Conservation (phyloP, 2,888 invertebrate species). For the Oscheius sp. region DNA sequence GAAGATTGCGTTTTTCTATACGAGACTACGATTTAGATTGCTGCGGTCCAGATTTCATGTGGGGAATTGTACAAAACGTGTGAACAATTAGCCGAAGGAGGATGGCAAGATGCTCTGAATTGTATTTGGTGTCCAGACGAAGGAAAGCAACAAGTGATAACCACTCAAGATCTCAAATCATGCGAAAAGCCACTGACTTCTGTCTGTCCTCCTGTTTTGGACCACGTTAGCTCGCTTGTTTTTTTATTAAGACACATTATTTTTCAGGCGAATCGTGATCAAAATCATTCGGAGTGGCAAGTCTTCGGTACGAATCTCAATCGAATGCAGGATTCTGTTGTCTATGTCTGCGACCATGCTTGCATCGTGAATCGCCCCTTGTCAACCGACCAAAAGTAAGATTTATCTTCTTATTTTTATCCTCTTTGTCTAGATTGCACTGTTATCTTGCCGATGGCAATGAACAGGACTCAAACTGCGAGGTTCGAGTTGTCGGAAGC, state of each 20-base stretch:
- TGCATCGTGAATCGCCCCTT: constrained; percentile 7
- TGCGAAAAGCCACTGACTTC: constrained; percentile 41
- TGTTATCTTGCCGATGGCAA: constrained; percentile 4
- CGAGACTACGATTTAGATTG: constrained; percentile 34
- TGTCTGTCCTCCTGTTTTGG: constrained; percentile 41
- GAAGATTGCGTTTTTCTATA: not conserved
- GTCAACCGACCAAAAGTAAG: constrained; percentile 24
- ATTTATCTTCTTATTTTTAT: not conserved
- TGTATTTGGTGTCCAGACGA: constrained; percentile 58
- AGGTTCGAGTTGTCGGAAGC: constrained; percentile 14
- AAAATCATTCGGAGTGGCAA: constrained; percentile 27
- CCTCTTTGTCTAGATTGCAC: not conserved
- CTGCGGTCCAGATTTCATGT: constrained; percentile 41
- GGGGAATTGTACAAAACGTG: constrained; percentile 52
- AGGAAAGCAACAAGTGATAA: constrained; percentile 34
- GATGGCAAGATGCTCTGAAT: constrained; percentile 50
- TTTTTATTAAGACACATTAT: not conserved
- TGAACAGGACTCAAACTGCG: constrained; percentile 20
- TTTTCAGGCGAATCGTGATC: constrained; percentile 28
- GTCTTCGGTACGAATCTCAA: constrained; percentile 18
- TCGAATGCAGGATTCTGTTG: constrained; percentile 6
- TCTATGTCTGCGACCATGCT: constrained; percentile 17
- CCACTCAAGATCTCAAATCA: constrained; percentile 14
- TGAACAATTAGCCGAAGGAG: constrained; percentile 39
- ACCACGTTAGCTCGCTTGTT: constrained; percentile 34